These are phyloP conservation scores for Nomada ruficornis DNA, from an alignment of 2,888 invertebrate genomes.

Conservation along the genomic window DNA sequence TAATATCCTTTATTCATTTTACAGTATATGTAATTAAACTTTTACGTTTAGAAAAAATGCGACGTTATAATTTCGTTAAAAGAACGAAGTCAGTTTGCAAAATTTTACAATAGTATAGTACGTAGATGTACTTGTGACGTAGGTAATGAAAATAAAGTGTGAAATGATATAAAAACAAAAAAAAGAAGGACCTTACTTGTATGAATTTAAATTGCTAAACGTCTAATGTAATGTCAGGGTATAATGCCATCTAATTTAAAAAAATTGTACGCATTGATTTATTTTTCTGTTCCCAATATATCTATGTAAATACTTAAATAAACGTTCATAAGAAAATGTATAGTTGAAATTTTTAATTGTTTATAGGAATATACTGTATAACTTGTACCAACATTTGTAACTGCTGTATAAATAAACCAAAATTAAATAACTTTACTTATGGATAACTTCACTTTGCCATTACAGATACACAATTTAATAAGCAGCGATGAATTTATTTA, in stretches of 20 bases:
- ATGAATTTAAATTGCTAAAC: neutral
- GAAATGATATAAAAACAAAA: constrained; percentile 12
- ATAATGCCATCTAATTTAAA: constrained; percentile 7
- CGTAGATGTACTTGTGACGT: neutral
- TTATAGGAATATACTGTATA: constrained; percentile 12
- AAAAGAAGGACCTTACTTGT: neutral
- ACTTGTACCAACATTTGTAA: constrained; percentile 21
- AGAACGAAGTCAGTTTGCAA: constrained; percentile 3
- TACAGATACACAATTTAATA: constrained; percentile 1
- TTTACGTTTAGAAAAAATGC: constrained; percentile 6
- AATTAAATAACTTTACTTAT: constrained; percentile 19
- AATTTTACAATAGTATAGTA: constrained; percentile 4
- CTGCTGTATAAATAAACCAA: constrained; percentile 32
- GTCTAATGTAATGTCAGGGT: neutral
- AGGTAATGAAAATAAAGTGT: constrained; percentile 10
- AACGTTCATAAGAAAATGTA: constrained; percentile 32
- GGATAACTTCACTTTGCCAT: neutral
- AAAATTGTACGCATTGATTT: neutral
- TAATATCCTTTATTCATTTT: constrained; percentile 43
- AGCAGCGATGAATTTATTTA: neutral
- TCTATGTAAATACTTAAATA: constrained; percentile 36
- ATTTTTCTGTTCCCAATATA: neutral
- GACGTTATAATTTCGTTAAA: constrained; percentile 6
- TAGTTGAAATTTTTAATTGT: constrained; percentile 24
- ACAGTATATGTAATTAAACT: constrained; percentile 17